Evolutionary conservation across 37 sponge, comb jelly and placozoan genomes (phyloP).

Genomic region (Cliona cf. orientalis): DNA sequence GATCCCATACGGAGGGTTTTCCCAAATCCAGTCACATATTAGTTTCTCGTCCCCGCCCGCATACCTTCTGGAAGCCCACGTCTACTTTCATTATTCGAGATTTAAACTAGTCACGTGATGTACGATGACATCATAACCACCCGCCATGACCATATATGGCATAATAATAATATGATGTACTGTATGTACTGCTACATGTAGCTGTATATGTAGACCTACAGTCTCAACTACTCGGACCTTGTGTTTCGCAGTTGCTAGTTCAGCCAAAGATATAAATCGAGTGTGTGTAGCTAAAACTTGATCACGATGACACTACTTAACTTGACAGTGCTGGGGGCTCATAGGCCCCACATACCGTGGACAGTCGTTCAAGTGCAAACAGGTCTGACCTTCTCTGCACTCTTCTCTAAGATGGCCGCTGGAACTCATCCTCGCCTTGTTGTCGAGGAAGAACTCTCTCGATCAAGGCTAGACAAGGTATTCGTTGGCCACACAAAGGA

Average conservation of each 20-base stretch:
- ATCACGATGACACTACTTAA: neutral
- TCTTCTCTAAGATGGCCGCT: neutral
- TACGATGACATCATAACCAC: too few species aligned
- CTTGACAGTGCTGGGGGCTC: neutral
- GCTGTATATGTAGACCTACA: too few species aligned
- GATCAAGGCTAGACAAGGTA: neutral
- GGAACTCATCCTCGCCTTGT: conserved; percentile 10
- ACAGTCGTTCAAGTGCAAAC: conserved; percentile 1
- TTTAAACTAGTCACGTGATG: too few species aligned
- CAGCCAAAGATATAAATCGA: too few species aligned
- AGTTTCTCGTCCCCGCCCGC: neutral
- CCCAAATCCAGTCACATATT: too few species aligned
- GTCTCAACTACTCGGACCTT: too few species aligned
- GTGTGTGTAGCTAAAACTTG: neutral
- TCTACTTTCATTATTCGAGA: neutral
- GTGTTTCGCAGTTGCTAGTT: too few species aligned
- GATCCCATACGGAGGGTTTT: too few species aligned
- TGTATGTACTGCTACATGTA: too few species aligned
- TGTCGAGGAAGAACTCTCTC: neutral
- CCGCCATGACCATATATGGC: too few species aligned
- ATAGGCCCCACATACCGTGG: neutral
- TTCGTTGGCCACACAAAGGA: conserved; percentile 13
- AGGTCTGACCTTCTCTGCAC: neutral
- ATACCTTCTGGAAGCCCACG: neutral
- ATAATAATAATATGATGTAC: too few species aligned